A percentile compares a stretch with the other conserved stretches of the same genome.
Conservation (phyloP, 2,113 vertebrate genomes). For the Smithornis capensis region DNA sequence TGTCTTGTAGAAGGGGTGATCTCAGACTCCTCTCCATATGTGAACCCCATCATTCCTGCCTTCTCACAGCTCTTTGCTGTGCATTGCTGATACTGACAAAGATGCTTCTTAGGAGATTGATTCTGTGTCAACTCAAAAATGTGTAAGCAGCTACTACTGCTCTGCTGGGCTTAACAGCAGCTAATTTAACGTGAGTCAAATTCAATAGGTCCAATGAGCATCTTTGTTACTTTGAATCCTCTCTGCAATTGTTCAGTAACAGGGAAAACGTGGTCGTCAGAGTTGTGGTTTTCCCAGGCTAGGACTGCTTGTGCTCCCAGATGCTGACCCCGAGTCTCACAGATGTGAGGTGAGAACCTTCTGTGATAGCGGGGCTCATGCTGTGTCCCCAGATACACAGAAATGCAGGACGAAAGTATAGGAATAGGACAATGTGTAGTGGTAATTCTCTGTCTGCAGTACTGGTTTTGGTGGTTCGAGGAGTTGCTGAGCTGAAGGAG, state of each 20-base stretch:
- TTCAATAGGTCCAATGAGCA: background rate
- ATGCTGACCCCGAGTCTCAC: background rate
- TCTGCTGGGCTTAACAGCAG: background rate
- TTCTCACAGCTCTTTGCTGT: background rate
- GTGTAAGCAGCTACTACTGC: background rate
- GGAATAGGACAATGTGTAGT: background rate
- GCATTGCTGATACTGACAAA: background rate
- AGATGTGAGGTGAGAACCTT: background rate
- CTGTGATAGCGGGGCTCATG: background rate
- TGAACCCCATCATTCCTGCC: background rate
- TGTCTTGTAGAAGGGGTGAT: background rate
- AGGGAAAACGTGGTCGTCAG: background rate
- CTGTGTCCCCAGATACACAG: background rate
- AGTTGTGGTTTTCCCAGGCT: background rate
- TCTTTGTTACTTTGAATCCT: background rate
- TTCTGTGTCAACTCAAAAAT: background rate
- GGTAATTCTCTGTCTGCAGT: background rate
- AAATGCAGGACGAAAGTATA: background rate
- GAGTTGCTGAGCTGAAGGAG: background rate
- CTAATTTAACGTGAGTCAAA: background rate
- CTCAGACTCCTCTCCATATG: fast-evolving
- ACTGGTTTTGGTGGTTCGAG: background rate
- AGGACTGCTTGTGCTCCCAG: background rate
- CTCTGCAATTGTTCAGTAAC: background rate
- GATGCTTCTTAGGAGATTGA: background rate